Evolutionary conservation across 2,888 invertebrate genomes (phyloP), one percentile per base, ranked within the genome.

Genomic region (Ceraclea dissimilis): DNA sequence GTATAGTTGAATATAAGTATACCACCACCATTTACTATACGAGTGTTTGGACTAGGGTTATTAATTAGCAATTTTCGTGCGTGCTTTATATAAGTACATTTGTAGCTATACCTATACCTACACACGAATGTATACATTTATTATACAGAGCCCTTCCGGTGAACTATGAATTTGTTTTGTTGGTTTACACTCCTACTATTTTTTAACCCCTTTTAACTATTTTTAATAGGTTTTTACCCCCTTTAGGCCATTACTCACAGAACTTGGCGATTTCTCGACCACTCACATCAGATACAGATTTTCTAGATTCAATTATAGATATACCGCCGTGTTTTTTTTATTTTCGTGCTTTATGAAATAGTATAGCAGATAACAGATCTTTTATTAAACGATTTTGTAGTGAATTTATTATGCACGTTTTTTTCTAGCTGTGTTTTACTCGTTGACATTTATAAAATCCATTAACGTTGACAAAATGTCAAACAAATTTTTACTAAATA

Each of bases 31-130:
- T 62, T 62, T 58, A 54, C 60, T 58, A 56, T 31, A 13, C 60
- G 58, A 62, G 60, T 60, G 60, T 62, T 62, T 62, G 60, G 58
- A 62, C 60, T 60, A 51, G 62, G 60, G 62, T 62, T 62, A 62
- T 62, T 62, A 62, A 62, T 62, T 62, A 62, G 60, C 60, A 57
- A 60, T 60, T 62, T 62, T 62, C 62, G 62, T 62, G 62, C 62
- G 62, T 62, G 60, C 58, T 16, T 39, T 16, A 39, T 39, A 39
- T n/a, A 39, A 13, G 39, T 39, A n/a, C 39, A 39, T 13, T 13
- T 39, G 39, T 39, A 39, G 13, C 2, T 6, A 31, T 31, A 31
- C 6, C 8, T 31, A 8, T 8, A 6, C 31, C 31, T 31, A 11
- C 11, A 31, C 11, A 13, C 2, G 16, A 39, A 39, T 13, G 39